Base-by-base conservation (phyloP, 2,888 invertebrate genomes). In the Ophraella communa region DNA sequence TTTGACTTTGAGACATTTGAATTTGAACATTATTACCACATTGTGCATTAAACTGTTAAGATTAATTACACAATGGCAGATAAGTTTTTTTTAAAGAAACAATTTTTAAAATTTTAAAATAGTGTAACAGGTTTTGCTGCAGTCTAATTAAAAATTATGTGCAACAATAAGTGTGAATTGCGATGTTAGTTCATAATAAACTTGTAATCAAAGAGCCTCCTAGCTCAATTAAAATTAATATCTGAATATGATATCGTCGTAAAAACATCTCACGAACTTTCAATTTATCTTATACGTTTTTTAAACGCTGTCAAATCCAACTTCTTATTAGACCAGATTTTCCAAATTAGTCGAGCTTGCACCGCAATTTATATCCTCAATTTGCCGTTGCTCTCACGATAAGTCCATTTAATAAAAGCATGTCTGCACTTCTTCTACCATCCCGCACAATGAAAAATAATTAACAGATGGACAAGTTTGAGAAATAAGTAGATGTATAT, bases 401-500 rank as follows among this genome's bases (percentile, higher is more conserved):
- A 23, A 45, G 45, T 47, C 47, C 47, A 27, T 45, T 47, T 49
- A 45, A 57, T 47, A 57, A 57, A 56, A 47, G 53, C 33, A 53
- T 55, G 39, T 55, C 44, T 60, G 56, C 66, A 67, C 69, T 64
- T 63, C 63, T 27, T 67, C 66, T 64, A 51, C n/a, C n/a, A n/a
- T 18, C 18, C 8, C 14, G 8, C 53, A 70, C 70, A 70, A 73
- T 71, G 61, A 67, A 68, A 70, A 73, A 66, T 71, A 71, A 73
- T 73, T 71, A 73, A 65, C 69, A 67, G 67, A 64, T 68, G 67
- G 64, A 71, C 71, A 71, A 73, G 62, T 64, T 42, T 47, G 45
- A 58, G 57, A 52, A 67, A 73, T 63, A 63, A 58, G 57, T 58
- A 53, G 53, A 63, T 58, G 66, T 61, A 66, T 65, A 65, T 66